Evolutionary conservation across 2,888 invertebrate species (phyloP).

Genomic region (Buathra laborator): DNA sequence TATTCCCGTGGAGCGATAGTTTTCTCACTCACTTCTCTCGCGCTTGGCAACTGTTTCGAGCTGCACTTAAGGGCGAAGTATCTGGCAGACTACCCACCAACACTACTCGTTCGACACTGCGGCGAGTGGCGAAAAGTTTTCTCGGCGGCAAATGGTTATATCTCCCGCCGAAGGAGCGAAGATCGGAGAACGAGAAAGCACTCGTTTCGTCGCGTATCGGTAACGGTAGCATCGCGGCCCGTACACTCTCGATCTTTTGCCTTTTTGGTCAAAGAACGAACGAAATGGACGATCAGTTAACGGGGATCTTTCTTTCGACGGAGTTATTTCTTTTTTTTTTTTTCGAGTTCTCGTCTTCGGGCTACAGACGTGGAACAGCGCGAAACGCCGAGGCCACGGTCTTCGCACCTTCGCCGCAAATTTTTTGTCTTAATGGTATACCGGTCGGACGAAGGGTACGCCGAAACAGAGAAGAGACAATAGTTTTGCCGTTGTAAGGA

Average conservation of each 20-base stretch:
- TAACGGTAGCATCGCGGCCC: slow-evolving; percentile 15
- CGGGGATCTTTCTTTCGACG: slow-evolving; percentile 55
- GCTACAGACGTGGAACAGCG: not conserved
- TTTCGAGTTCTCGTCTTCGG: slow-evolving; percentile 1
- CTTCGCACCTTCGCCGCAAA: not conserved
- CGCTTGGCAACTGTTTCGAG: slow-evolving; percentile 79
- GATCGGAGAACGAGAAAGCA: not conserved
- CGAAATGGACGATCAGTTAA: slow-evolving; percentile 49
- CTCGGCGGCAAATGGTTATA: not conserved
- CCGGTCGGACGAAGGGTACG: slow-evolving; percentile 37
- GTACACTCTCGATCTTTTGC: slow-evolving; percentile 18
- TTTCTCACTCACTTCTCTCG: slow-evolving; percentile 58
- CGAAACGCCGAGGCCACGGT: not conserved
- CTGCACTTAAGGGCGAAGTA: slow-evolving; percentile 74
- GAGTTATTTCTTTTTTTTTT: slow-evolving; percentile 21
- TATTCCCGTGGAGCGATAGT: slow-evolving; percentile 58
- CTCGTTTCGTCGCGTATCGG: slow-evolving; percentile 57
- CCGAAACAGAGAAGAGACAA: slow-evolving; percentile 74
- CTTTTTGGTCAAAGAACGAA: slow-evolving; percentile 18
- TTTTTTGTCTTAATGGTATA: slow-evolving; percentile 45
- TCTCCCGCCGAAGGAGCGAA: not conserved
- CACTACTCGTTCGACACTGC: slow-evolving; percentile 20
- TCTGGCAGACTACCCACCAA: slow-evolving; percentile 24
- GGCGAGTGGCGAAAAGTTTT: slow-evolving; percentile 54
- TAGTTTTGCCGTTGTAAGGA: slow-evolving; percentile 79